phyloP scores from a whole-genome alignment of 2,888 invertebrate species.

The Andrena bucephala region DNA sequence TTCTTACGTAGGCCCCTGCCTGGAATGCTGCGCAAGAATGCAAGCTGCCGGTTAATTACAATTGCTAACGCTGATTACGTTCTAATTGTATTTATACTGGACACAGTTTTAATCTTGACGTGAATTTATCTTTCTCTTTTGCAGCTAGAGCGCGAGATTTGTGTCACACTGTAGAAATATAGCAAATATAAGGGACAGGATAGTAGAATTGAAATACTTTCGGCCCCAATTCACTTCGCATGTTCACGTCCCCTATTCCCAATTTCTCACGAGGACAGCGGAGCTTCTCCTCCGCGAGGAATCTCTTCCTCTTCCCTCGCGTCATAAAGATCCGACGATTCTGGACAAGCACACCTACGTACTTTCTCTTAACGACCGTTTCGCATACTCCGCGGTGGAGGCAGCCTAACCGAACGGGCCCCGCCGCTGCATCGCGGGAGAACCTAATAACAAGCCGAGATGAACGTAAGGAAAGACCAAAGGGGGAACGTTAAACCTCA shows the following conservation, averaged over 20 bases:
- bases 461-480: slow-evolving; percentile 28
- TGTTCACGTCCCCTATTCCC: background rate
- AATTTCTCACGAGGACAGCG: background rate
- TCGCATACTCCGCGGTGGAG: slow-evolving; percentile 50
- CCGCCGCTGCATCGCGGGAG: slow-evolving; percentile 20
- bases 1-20: slow-evolving; percentile 6
- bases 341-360: slow-evolving; percentile 58
- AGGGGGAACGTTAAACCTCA: slow-evolving; percentile 32
- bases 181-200: background rate
- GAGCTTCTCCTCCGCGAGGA: background rate
- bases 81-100: slow-evolving; percentile 16
- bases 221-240: background rate
- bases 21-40: slow-evolving; percentile 42
- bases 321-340: slow-evolving; percentile 55
- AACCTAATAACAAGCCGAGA: slow-evolving; percentile 53
- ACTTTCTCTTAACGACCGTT: slow-evolving; percentile 57
- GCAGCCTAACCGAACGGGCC: slow-evolving; percentile 38
- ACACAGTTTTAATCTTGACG: background rate
- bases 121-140: background rate
- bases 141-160: background rate
- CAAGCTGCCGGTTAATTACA: slow-evolving; percentile 33
- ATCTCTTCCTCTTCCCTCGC: slow-evolving; percentile 11
- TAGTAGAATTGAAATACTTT: background rate
- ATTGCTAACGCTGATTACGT: slow-evolving; percentile 20
- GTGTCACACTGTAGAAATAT: background rate